Evolutionary conservation across 2,797 vertebrate genomes (phyloP), one percentile per base, ranked within the genome.

Genomic region (Avahi laniger): DNA sequence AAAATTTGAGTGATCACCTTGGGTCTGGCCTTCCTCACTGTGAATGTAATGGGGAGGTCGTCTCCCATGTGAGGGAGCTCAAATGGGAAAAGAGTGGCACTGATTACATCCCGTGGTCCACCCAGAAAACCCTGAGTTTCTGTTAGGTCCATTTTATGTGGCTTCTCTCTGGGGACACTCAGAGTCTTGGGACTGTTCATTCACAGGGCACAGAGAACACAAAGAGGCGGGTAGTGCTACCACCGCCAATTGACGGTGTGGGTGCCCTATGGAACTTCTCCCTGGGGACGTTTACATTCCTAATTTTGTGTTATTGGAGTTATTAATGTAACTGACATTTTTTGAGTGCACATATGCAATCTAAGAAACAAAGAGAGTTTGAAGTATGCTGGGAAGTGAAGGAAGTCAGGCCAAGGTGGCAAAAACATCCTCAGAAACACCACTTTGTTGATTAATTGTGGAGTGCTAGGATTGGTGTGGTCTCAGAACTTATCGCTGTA

Each of bases 191-290:
- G 41, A 8, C 26, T 13, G 1, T 48, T 67, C 41, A 38, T 75
- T 72, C 11, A 26, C 11, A 24, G 20, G 41, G 30, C 38, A 35
- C 52, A 78, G 61, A 59, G 54, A 82, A 22, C 38, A 70, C 38
- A 7, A 89, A 83, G 33, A 6, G 63, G 11, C 11, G 33, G 41
- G 0, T 5, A 7, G 7, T 20, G 2, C 0, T 6, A 2, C 4
- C 7, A 2, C 13, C 26, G 12, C 43, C 50, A 9, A 0, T 0
- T 1, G 80, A 9, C 20, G 48, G 14, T 6, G 9, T 13, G 67
- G 24, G 26, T 28, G 17, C 13, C 12, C 67, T 15, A 3, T 4
- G 5, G 43, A 52, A n/a, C 26, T 30, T 30, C 14, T 4, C 73
- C 15, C 72, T 12, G 3, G 43, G 54, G 38, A 65, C 12, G 41